Evolutionary conservation across 2,888 invertebrate species (phyloP), one percentile per base, ranked within the genome.

Genomic region (Melanostoma scalare): DNA sequence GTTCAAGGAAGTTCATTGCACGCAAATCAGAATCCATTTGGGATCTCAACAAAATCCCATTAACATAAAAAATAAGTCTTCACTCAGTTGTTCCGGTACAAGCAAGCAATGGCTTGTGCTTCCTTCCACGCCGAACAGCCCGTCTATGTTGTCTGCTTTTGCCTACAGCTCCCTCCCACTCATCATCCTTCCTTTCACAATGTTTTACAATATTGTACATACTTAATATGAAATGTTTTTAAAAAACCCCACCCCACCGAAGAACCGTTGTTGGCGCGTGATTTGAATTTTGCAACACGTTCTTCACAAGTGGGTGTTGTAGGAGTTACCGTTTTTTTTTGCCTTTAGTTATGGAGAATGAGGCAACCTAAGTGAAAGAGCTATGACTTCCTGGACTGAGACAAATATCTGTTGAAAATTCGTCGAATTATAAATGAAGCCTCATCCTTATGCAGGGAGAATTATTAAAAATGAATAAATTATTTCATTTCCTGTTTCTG

Each of bases 401-500:
- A 35, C 52, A 53, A 72, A 71, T 60, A 72, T 72, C n/a, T 63
- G 31, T 40, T 67, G 53, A n/a, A 44, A 73, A 63, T 73, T 79
- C 79, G 20, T 4, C 69, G 58, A 80, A 69, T 63, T 75, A 63
- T 80, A 65, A 75, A 74, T 69, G 33, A 53, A 44, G 56, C 61
- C 36, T 69, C 63, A 10, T 31, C 9, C 35, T 53, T 38, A 52
- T 56, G 58, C 55, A 50, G 56, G 30, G 42, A 35, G 52, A 71
- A 71, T 56, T 75, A 80, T 80, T 80, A 80, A 65, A 75, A 65
- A 65, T 80, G 69, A 80, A 80, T 80, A 75, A 75, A 75, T 71
- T 80, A 71, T 53, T 65, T 80, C 52, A 80, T 80, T 80, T 80
- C 65, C 69, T 52, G 52, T 75, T 74, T 33, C 56, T 69, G 69